phyloP scores from a whole-genome alignment of 2,888 invertebrate genomes.

The Choristoneura rosaceana region DNA sequence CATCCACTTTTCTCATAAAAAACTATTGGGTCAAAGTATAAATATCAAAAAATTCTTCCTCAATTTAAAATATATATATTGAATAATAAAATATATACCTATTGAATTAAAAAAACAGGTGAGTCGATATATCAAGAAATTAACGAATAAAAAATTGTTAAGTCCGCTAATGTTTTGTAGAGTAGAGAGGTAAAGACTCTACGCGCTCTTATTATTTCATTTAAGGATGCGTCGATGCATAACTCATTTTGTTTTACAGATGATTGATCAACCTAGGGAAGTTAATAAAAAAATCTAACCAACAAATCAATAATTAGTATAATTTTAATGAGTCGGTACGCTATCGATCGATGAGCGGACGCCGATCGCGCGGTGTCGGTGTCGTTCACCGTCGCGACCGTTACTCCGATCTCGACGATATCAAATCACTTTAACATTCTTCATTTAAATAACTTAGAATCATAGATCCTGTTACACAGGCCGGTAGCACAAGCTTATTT shows the following conservation, averaged over 20 bases:
- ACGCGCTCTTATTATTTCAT: conserved; percentile 7
- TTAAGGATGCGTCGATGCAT: conserved; percentile 19
- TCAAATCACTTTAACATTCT: conserved; percentile 51
- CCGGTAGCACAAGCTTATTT: neutral
- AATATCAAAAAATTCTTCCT: too few relatives aligned
- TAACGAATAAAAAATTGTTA: neutral
- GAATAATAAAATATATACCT: too few relatives aligned
- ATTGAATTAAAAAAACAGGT: too few relatives aligned
- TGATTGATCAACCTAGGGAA: conserved; percentile 30
- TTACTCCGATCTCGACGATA: conserved; percentile 54
- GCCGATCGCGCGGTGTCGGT: conserved; percentile 68
- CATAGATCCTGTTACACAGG: conserved; percentile 25
- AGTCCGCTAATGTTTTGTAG: neutral
- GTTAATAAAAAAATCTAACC: conserved; percentile 31
- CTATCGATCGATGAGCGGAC: conserved; percentile 56
- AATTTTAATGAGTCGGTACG: conserved; percentile 47
- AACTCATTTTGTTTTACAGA: conserved; percentile 23
- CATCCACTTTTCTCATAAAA: too few relatives aligned
- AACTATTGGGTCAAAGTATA: too few relatives aligned
- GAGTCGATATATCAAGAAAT: neutral
- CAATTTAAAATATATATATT: too few relatives aligned
- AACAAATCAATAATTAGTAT: conserved; percentile 52
- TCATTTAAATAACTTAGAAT: conserved; percentile 37
- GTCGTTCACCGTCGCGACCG: conserved; percentile 67
- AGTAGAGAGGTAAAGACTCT: neutral